Conservation (phyloP, 2,113 vertebrate genomes). For the Xyliphius kryptos region DNA sequence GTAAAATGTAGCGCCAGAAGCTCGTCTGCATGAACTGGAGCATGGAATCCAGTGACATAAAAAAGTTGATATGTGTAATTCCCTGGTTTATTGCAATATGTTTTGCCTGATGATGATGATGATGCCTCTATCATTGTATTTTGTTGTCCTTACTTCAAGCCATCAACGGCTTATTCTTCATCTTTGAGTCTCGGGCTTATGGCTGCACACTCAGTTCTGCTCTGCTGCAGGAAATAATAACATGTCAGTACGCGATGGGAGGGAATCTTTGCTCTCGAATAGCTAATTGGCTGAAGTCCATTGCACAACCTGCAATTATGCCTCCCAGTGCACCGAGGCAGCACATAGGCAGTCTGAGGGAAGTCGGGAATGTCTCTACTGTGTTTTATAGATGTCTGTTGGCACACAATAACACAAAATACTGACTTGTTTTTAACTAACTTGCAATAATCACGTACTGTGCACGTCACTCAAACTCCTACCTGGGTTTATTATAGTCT, state of each 20-base stretch:
- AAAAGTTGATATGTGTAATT: no score
- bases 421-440: slow-evolving; percentile 35
- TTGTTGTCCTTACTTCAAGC: no score
- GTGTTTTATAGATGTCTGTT: slow-evolving; percentile 41
- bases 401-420: slow-evolving; percentile 37
- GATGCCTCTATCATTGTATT: no score
- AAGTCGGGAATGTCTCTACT: slow-evolving; percentile 31
- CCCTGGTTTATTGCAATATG: no score
- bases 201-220: slow-evolving; percentile 43
- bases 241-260: slow-evolving; percentile 36
- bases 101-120: no score
- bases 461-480: slow-evolving; percentile 23
- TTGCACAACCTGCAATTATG: slow-evolving; percentile 46
- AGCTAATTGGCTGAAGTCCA: slow-evolving; percentile 49
- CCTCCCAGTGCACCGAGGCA: slow-evolving; percentile 26
- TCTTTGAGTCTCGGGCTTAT: slow-evolving; percentile 11
- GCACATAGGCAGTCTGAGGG: slow-evolving; percentile 23
- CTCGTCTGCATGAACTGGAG: slow-evolving; percentile 8
- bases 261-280: slow-evolving; percentile 38
- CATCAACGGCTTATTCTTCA: slow-evolving; percentile 9
- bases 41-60: not conserved
- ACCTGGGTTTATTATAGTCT: slow-evolving; percentile 22
- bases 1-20: slow-evolving; percentile 6
- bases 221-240: slow-evolving; percentile 47
- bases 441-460: slow-evolving; percentile 32